phyloP scores from a whole-genome alignment of 2,797 vertebrate genomes.

The Hylomyscus alleni region DNA sequence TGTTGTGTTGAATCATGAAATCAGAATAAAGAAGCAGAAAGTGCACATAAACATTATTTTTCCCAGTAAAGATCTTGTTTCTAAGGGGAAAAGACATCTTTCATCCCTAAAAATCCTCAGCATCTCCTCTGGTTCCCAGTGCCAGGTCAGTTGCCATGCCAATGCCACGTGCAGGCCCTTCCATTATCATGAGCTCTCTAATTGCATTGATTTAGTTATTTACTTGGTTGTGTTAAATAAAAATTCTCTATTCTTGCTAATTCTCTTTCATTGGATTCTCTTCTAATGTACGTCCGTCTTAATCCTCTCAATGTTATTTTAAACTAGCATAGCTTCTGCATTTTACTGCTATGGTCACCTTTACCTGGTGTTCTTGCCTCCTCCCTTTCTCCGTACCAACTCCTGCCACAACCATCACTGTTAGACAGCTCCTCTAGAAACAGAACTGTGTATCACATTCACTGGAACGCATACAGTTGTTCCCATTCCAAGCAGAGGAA shows the following conservation, averaged over 20 bases:
- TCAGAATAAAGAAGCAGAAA: neutral
- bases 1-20: neutral
- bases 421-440: neutral
- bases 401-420: neutral
- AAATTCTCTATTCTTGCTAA: neutral
- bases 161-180: accelerated
- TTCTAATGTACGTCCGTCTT: neutral
- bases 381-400: neutral
- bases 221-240: too few species aligned
- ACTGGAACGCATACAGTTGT: neutral
- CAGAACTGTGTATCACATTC: neutral
- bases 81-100: conserved; percentile 1
- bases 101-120: neutral
- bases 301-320: neutral
- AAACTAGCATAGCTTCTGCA: neutral
- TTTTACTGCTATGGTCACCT: neutral
- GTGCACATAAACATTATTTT: neutral
- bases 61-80: neutral
- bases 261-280: neutral
- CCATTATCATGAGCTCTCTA: neutral
- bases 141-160: neutral
- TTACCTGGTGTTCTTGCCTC: neutral
- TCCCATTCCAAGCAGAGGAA: neutral
- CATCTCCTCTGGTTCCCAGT: neutral
- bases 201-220: neutral